A percentile compares a stretch with the other conserved stretches of the same genome.
Conservation (phyloP, 2,797 vertebrate genomes). For the Micrastur ruficollis region DNA sequence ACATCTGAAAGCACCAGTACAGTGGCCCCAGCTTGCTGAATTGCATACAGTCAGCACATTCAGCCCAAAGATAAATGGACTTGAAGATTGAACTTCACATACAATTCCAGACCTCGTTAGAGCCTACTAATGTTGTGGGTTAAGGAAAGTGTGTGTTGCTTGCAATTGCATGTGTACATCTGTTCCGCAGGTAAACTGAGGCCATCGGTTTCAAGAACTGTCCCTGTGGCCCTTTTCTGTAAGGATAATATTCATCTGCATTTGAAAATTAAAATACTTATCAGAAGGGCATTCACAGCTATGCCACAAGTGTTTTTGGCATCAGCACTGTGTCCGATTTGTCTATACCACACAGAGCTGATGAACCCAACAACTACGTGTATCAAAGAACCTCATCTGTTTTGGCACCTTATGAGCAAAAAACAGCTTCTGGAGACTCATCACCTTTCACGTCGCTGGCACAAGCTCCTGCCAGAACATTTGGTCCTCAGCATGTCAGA, state of each 20-base stretch:
- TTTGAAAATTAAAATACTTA: conserved; percentile 6
- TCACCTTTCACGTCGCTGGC: neutral
- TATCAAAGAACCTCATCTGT: neutral
- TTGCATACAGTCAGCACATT: neutral
- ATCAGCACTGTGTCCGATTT: neutral
- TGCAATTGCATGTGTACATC: neutral
- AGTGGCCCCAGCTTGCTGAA: neutral
- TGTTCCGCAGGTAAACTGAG: neutral
- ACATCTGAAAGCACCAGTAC: neutral
- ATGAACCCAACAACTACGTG: neutral
- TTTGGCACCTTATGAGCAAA: neutral
- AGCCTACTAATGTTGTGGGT: neutral
- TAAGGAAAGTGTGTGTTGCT: neutral
- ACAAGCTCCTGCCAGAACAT: conserved; percentile 24
- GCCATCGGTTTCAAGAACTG: neutral
- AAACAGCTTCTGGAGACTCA: neutral
- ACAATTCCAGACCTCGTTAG: neutral
- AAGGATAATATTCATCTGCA: neutral
- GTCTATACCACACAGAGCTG: neutral
- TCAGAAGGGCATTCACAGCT: neutral
- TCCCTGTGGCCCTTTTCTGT: neutral
- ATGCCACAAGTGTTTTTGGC: neutral
- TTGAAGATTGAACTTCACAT: neutral
- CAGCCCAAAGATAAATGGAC: neutral
- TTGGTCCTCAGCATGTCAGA: neutral